Evolutionary conservation across 1,140 invertebrate species (phyloP).

Genomic region (Chironomus tepperi): DNA sequence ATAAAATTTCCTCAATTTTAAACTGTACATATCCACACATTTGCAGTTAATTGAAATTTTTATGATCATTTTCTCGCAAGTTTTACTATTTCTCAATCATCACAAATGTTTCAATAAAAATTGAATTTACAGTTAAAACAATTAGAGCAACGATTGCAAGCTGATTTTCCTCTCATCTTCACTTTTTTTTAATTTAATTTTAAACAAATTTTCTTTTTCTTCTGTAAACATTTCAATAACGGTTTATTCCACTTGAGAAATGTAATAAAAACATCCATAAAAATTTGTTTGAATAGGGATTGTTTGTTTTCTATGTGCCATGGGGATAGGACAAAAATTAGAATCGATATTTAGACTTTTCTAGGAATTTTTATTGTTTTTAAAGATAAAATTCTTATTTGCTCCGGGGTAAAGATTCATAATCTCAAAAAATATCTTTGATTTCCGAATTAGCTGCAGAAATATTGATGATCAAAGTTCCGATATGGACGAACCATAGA

Average conservation of each 20-base stretch:
- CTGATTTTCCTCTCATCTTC: neutral
- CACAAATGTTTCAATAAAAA: neutral
- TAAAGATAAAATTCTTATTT: too few species aligned
- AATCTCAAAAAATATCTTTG: too few species aligned
- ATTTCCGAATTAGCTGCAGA: too few species aligned
- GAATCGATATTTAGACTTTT: too few species aligned
- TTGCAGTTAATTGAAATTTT: neutral
- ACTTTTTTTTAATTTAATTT: neutral
- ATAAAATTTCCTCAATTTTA: too few species aligned
- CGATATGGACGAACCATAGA: too few species aligned
- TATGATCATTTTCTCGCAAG: neutral
- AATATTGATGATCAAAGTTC: too few species aligned
- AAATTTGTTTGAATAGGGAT: neutral
- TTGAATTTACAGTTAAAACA: neutral
- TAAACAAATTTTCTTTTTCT: neutral
- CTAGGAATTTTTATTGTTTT: too few species aligned
- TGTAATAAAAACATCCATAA: neutral
- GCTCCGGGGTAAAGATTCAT: too few species aligned
- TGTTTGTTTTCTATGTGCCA: too few species aligned
- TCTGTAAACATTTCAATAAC: constrained; percentile 1
- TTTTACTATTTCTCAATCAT: neutral
- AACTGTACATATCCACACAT: neutral
- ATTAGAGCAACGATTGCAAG: too few species aligned
- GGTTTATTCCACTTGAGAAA: constrained; percentile 15
- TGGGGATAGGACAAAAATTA: too few species aligned